Base-by-base conservation (phyloP, 2,113 vertebrate species). In the Galbula dea region DNA sequence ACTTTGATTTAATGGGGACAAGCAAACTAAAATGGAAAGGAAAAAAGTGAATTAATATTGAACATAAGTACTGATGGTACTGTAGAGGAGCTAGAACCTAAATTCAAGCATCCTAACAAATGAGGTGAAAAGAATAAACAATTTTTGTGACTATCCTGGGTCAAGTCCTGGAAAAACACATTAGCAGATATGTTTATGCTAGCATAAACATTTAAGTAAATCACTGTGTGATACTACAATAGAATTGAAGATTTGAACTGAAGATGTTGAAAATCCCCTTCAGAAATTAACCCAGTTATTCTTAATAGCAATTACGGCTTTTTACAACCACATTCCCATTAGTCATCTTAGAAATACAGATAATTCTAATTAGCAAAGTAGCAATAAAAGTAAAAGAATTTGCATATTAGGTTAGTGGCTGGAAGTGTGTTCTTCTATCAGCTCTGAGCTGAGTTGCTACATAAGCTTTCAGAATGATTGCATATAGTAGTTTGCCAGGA, bases 191-290 rank as follows among this genome's bases (percentile, higher is more conserved):
- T 57, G 15, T 89, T 86, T 86, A 83, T 92, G 82, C 75, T 84
- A 89, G 82, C 57, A 83, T 63, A 81, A 91, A 93, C 52, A 77
- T 88, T 83, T 77, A 83, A 91, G 82, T 91, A 83, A 94, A 93
- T 89, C 57, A 49, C 67, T 71, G 27, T 62, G n/a, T 74, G 26
- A 94, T 95, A 61, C 57, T 92, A 54, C 34, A 82, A 36, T 57
- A 91, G 27, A 43, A 52, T 3, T 71, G 27, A n/a, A n/a, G 48
- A 89, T 79, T 76, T 89, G 54, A 82, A 87, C 41, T 75, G 32
- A 83, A 87, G 46, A 67, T 92, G 37, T 91, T 81, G 94, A 72
- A 91, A 88, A 95, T 63, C 67, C 48, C 37, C 85, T 85, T 94
- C 36, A 85, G 75, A 91, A 95, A 74, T 96, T 67, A 91, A 74